Base-by-base conservation (phyloP, 2,113 vertebrate species). In the Vanacampus margaritifer region DNA sequence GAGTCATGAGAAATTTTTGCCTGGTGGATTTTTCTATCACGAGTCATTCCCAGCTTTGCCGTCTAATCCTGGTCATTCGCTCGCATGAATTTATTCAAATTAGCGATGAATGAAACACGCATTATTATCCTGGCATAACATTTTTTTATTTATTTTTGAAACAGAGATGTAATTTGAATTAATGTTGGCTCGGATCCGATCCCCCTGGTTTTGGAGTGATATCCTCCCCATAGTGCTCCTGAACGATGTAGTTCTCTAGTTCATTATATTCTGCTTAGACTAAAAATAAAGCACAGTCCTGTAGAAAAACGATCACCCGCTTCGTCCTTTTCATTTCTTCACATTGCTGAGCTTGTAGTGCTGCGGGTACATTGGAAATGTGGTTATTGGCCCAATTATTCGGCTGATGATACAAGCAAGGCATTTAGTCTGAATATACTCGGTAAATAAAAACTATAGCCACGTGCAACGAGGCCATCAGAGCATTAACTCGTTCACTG, bases 271-370 rank as follows among this genome's bases (percentile, higher is more conserved):
- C 91, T 91, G 90, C 91, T 91, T 93, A 91, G 90, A 91, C 86
- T 91, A 90, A 91, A n/a, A 93, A 93, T 93, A 93, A 93, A 93
- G 91, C 91, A 92, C 92, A 92, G 90, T 92, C 90, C 90, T 92
- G 89, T 92, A 93, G 89, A 91, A 90, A 78, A 89, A 69, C 65
- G 76, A 72, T 77, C 59, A 75, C 81, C 76, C 82, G 75, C 50
- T 36, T 86, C 84, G 76, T 89, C 79, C 56, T 84, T 81, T 80
- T 78, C 84, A 72, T 81, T 70, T 75, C 16, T 72, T 76, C 59
- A 64, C 7, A 57, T 17, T 57, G 51, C 23, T 26, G 23, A 54
- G 11, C 11, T 54, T 26, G n/a, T 23, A 17, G 6, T 46, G 2
- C 48, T 51, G 21, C n/a, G 8, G n/a, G 48, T n/a, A 51, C 10